Evolutionary conservation across 2,113 vertebrate species (phyloP).

Genomic region (Phodopus roborovskii): DNA sequence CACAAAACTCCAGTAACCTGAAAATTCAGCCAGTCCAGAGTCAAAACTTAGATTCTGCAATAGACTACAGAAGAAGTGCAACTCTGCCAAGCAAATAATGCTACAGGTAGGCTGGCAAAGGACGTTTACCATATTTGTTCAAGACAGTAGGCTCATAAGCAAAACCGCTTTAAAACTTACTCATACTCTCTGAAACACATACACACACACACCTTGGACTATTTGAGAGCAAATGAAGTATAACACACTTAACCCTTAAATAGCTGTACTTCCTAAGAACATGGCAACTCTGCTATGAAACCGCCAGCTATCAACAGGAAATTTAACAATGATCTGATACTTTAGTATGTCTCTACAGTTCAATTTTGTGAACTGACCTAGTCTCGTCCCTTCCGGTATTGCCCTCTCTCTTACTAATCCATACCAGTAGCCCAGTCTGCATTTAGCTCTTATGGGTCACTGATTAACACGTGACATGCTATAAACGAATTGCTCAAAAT

Average conservation of each 20-base stretch:
- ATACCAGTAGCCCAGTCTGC: neutral
- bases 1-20: slow-evolving; percentile 40
- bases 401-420: neutral
- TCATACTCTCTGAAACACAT: neutral
- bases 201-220: neutral
- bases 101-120: neutral
- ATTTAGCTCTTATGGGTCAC: neutral
- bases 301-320: slow-evolving; percentile 1
- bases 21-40: neutral
- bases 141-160: neutral
- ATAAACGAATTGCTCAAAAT: slow-evolving; percentile 10
- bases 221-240: slow-evolving; percentile 7
- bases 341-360: slow-evolving; percentile 3
- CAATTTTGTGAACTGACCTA: neutral
- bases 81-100: slow-evolving; percentile 11
- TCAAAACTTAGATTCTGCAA: slow-evolving; percentile 49
- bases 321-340: neutral
- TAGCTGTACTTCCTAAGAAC: slow-evolving; percentile 3
- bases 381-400: neutral
- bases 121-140: neutral
- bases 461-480: neutral
- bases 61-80: neutral
- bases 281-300: neutral
- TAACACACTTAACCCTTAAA: neutral
- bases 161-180: slow-evolving; percentile 38